These are phyloP conservation scores for Xylocampa areola DNA, from an alignment of 2,888 invertebrate genomes.

Conservation along the genomic window DNA sequence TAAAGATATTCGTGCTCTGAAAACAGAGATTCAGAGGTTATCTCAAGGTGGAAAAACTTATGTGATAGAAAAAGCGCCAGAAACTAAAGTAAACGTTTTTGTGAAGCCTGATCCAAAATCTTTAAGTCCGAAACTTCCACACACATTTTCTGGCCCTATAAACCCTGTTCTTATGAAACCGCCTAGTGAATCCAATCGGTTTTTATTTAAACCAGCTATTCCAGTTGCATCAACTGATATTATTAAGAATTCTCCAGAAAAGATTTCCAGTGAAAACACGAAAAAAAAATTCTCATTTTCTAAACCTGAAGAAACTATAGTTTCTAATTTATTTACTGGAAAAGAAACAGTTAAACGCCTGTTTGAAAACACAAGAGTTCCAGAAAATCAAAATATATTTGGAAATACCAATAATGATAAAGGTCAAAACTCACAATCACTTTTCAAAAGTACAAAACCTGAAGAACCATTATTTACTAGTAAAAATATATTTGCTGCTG, in stretches of 20 bases:
- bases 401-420: conserved; percentile 57
- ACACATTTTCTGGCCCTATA: conserved; percentile 48
- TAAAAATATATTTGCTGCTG: conserved; percentile 53
- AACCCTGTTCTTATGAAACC: conserved; percentile 30
- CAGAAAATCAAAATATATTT: conserved; percentile 58
- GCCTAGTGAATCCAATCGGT: conserved; percentile 61
- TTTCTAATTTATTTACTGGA: conserved; percentile 56
- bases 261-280: conserved; percentile 65
- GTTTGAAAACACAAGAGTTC: conserved; percentile 46
- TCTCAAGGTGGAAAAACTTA: conserved; percentile 68
- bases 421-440: conserved; percentile 52
- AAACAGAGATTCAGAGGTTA: conserved; percentile 75
- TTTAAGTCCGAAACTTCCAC: conserved; percentile 61
- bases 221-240: conserved; percentile 74
- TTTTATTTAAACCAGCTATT: conserved; percentile 83
- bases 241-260: conserved; percentile 76
- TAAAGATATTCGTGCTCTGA: conserved; percentile 76
- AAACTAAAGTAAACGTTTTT: conserved; percentile 64
- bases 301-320: conserved; percentile 74
- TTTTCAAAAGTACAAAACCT: conserved; percentile 55
- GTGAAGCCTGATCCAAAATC: conserved; percentile 66
- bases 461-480: conserved; percentile 43
- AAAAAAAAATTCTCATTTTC: conserved; percentile 81
- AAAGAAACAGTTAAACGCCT: conserved; percentile 58
- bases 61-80: conserved; percentile 59